Conservation (phyloP, 35 echinoderm and acorn worm species). For the Strongylocentrotus purpuratus region DNA sequence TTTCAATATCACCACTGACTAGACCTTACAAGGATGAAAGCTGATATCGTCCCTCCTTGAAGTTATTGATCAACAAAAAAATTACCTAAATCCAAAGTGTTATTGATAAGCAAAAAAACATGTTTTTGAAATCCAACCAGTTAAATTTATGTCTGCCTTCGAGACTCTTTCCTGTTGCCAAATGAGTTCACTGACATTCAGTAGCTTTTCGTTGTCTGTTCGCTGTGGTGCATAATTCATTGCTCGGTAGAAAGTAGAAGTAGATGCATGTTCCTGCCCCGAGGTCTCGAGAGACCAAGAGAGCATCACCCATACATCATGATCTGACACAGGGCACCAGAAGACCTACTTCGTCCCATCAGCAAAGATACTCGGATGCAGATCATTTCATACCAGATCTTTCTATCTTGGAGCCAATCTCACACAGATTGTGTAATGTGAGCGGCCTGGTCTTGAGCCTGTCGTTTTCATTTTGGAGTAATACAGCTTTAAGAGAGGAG, state of each 20-base stretch:
- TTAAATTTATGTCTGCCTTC: neutral
- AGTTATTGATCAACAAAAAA: neutral
- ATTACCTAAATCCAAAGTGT: too few relatives aligned
- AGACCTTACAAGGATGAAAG: too few relatives aligned
- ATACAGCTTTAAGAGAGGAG: neutral
- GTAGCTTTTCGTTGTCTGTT: neutral
- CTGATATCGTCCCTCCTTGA: too few relatives aligned
- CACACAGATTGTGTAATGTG: neutral
- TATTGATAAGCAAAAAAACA: neutral
- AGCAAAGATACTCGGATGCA: neutral
- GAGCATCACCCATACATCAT: conserved; percentile 1
- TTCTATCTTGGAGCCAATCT: neutral
- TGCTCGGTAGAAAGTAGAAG: neutral
- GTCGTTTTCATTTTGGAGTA: neutral
- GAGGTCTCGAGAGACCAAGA: neutral
- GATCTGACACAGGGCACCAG: neutral
- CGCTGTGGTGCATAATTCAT: neutral
- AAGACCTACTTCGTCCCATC: neutral
- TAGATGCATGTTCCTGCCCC: neutral
- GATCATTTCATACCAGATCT: conserved; percentile 12
- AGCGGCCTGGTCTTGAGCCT: neutral
- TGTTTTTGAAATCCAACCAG: neutral
- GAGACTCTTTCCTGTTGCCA: neutral
- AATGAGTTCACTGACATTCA: neutral
- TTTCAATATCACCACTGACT: too few relatives aligned